Evolutionary conservation across 37 sponge, comb jelly and placozoan species (phyloP).

Genomic region (Oscarella lobularis): DNA sequence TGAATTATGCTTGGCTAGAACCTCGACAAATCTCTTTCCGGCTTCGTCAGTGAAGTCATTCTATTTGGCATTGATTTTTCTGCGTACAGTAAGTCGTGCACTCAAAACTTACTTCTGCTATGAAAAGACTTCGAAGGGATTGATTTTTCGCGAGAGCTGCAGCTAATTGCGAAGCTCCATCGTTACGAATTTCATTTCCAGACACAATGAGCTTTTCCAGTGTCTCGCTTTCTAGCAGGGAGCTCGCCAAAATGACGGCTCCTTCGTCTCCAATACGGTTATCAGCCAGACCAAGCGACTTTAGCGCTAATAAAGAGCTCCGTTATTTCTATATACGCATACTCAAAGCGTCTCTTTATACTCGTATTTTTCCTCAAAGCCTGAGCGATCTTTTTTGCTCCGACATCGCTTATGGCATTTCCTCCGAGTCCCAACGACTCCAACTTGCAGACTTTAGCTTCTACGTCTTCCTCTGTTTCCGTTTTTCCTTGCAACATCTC

Average conservation of each 20-base stretch:
- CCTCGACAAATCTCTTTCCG: background rate
- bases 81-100: too few species aligned
- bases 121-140: slow-evolving; percentile 34
- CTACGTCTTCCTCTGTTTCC: slow-evolving; percentile 14
- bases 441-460: slow-evolving; percentile 11
- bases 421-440: slow-evolving; percentile 60
- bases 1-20: background rate
- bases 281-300: slow-evolving; percentile 41
- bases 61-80: background rate
- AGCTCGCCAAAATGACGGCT: slow-evolving; percentile 36
- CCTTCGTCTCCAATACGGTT: slow-evolving; percentile 49
- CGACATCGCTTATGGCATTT: slow-evolving; percentile 35
- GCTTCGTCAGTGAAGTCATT: background rate
- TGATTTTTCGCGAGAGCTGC: slow-evolving; percentile 48
- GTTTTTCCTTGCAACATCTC: slow-evolving; percentile 16
- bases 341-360: background rate
- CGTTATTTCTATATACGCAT: background rate
- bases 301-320: slow-evolving; percentile 21
- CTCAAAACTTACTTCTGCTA: slow-evolving; percentile 50
- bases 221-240: slow-evolving; percentile 23
- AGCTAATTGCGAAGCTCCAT: slow-evolving; percentile 45
- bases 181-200: slow-evolving; percentile 35
- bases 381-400: slow-evolving; percentile 14
- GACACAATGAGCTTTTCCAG: slow-evolving; percentile 35
- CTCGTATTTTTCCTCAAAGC: slow-evolving; percentile 30